Evolutionary conservation across 2,888 invertebrate genomes (phyloP).

Genomic region (Prostheceraeus crozeri): DNA sequence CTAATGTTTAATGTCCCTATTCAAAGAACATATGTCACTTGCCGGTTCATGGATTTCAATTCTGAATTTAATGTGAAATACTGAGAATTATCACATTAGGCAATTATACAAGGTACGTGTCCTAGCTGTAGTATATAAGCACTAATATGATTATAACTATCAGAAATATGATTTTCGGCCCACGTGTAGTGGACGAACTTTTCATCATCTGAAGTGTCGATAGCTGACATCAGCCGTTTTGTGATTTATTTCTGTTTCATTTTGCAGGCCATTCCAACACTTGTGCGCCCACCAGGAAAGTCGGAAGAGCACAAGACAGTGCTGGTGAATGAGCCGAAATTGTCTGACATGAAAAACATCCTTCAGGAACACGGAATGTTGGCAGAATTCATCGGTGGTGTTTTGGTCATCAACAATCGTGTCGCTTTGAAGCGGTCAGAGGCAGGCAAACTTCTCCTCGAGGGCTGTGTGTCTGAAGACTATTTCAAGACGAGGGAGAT

Average conservation of each 20-base stretch:
- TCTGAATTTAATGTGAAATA: too few relatives aligned
- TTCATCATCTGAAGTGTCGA: not conserved
- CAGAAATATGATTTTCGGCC: too few relatives aligned
- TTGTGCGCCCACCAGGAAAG: conserved; percentile 32
- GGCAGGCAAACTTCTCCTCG: conserved; percentile 79
- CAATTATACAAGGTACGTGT: too few relatives aligned
- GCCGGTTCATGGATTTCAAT: too few relatives aligned
- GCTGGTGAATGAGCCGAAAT: conserved; percentile 82
- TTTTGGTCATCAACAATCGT: conserved; percentile 82
- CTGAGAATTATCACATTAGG: too few relatives aligned
- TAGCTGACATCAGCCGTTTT: too few relatives aligned
- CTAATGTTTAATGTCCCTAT: too few relatives aligned
- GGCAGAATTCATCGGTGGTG: conserved; percentile 81
- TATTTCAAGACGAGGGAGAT: conserved; percentile 85
- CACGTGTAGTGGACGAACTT: too few relatives aligned
- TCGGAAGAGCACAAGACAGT: conserved; percentile 64
- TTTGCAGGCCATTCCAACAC: conserved; percentile 61
- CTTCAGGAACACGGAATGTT: conserved; percentile 63
- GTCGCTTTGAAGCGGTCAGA: conserved; percentile 82
- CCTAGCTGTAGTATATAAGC: too few relatives aligned
- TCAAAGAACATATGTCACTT: too few relatives aligned
- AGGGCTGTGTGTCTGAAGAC: conserved; percentile 86
- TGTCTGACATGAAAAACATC: conserved; percentile 77
- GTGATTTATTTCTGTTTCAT: too few relatives aligned
- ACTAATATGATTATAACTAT: too few relatives aligned